A percentile compares a stretch with the other conserved stretches of the same genome.
Conservation (phyloP, 1,140 invertebrate genomes). For the Drosophila eugracilis region DNA sequence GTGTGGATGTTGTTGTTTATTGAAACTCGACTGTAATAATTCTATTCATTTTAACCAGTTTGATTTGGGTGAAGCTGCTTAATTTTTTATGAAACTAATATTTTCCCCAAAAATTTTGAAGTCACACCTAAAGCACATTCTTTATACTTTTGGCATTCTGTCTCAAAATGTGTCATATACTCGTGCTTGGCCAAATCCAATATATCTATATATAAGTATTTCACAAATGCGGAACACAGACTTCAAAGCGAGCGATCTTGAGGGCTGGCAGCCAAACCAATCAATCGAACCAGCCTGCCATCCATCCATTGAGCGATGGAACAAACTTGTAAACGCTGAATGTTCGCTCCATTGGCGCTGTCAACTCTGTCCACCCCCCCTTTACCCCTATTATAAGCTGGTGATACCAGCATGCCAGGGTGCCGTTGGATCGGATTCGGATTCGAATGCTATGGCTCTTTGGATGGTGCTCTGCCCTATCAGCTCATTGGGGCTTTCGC, state of each 20-base stretch:
- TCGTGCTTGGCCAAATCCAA: slow-evolving; percentile 67
- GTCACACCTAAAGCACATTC: slow-evolving; percentile 34
- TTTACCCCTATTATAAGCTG: slow-evolving; percentile 50
- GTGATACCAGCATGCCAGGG: slow-evolving; percentile 84
- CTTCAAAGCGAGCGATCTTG: slow-evolving; percentile 10
- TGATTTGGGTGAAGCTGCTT: too few relatives aligned
- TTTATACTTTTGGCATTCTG: slow-evolving; percentile 45
- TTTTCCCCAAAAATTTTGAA: slow-evolving; percentile 27
- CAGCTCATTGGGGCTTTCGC: slow-evolving; percentile 57
- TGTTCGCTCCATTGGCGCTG: slow-evolving; percentile 84
- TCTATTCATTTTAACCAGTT: too few relatives aligned
- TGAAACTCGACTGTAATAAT: too few relatives aligned
- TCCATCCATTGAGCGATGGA: slow-evolving; percentile 64
- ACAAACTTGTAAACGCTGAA: slow-evolving; percentile 84
- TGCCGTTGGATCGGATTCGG: slow-evolving; percentile 62
- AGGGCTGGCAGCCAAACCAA: slow-evolving; percentile 12
- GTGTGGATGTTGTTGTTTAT: background rate
- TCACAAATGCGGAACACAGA: slow-evolving; percentile 57
- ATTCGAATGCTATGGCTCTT: slow-evolving; percentile 19
- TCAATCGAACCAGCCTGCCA: slow-evolving; percentile 12
- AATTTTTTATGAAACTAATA: too few relatives aligned
- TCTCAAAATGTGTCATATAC: slow-evolving; percentile 29
- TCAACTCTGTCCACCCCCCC: slow-evolving; percentile 58
- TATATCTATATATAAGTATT: slow-evolving; percentile 83
- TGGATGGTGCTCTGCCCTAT: slow-evolving; percentile 52